A percentile compares a stretch with the other conserved stretches of the same genome.
phyloP scores from a whole-genome alignment of 2,797 vertebrate species.

The Poeciliopsis presidionis region DNA sequence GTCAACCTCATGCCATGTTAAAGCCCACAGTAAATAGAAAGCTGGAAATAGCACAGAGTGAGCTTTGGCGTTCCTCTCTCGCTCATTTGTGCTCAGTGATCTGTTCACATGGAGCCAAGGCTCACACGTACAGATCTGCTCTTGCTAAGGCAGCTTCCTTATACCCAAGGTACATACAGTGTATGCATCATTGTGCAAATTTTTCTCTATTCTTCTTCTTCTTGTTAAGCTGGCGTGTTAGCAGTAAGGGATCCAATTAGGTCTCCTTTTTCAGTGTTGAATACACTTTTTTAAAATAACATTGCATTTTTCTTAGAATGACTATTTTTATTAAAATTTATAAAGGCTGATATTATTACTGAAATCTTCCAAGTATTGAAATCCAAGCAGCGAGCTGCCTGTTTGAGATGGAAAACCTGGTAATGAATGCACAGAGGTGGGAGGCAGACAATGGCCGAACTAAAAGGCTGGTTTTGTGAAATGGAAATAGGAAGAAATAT shows the following conservation, averaged over 20 bases:
- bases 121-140: slow-evolving; percentile 26
- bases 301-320: slow-evolving; percentile 28
- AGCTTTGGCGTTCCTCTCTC: slow-evolving; percentile 26
- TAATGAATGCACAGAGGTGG: slow-evolving; percentile 54
- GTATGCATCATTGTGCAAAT: not conserved
- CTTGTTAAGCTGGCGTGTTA: slow-evolving; percentile 58
- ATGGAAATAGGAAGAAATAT: slow-evolving; percentile 57
- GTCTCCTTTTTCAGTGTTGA: slow-evolving; percentile 61
- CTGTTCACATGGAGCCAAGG: slow-evolving; percentile 40
- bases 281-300: slow-evolving; percentile 68
- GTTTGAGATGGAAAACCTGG: slow-evolving; percentile 42
- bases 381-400: slow-evolving; percentile 42
- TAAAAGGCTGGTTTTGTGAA: slow-evolving; percentile 51
- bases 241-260: slow-evolving; percentile 47
- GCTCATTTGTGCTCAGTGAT: slow-evolving; percentile 52
- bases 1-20: slow-evolving; percentile 17
- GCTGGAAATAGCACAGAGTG: slow-evolving; percentile 49
- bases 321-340: slow-evolving; percentile 55
- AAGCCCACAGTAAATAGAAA: slow-evolving; percentile 38
- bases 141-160: slow-evolving; percentile 5
- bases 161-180: not conserved
- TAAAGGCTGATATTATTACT: slow-evolving; percentile 44
- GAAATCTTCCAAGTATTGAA: slow-evolving; percentile 41
- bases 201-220: slow-evolving; percentile 18
- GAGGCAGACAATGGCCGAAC: slow-evolving; percentile 44